Evolutionary conservation across 2,113 vertebrate genomes (phyloP).

Genomic region (Myotis lucifugus): DNA sequence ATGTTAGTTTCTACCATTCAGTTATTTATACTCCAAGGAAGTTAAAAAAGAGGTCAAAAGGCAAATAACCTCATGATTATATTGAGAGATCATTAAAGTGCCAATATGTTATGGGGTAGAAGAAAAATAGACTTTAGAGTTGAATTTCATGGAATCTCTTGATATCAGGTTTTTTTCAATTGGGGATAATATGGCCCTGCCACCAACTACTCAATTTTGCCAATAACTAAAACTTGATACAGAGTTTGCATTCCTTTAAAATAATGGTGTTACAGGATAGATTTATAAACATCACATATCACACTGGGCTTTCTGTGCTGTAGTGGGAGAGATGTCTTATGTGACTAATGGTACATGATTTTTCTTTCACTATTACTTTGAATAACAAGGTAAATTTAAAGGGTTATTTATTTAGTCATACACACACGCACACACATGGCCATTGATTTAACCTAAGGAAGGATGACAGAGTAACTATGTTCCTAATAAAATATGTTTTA

Average conservation of each 20-base stretch:
- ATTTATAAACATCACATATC: not conserved
- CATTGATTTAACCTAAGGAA: not conserved
- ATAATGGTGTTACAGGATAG: not conserved
- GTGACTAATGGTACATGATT: not conserved
- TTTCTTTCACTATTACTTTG: not conserved
- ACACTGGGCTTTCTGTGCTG: not conserved
- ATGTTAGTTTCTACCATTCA: not conserved
- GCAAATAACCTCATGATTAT: not conserved
- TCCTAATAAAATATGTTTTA: constrained; percentile 34
- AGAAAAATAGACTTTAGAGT: not conserved
- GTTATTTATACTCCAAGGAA: not conserved
- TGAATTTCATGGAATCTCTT: not conserved
- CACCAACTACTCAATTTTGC: not conserved
- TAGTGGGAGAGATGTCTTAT: not conserved
- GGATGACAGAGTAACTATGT: not conserved
- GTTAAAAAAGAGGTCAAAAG: not conserved
- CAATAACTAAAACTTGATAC: not conserved
- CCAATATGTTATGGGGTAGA: not conserved
- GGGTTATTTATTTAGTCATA: not conserved
- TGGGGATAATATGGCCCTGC: not conserved
- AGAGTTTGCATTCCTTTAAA: not conserved
- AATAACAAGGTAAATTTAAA: constrained; percentile 41
- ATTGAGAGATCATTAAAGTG: not conserved
- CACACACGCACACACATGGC: not conserved
- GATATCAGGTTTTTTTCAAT: not conserved